Evolutionary conservation across 2,113 vertebrate genomes (phyloP).

Genomic region (Solea senegalensis): DNA sequence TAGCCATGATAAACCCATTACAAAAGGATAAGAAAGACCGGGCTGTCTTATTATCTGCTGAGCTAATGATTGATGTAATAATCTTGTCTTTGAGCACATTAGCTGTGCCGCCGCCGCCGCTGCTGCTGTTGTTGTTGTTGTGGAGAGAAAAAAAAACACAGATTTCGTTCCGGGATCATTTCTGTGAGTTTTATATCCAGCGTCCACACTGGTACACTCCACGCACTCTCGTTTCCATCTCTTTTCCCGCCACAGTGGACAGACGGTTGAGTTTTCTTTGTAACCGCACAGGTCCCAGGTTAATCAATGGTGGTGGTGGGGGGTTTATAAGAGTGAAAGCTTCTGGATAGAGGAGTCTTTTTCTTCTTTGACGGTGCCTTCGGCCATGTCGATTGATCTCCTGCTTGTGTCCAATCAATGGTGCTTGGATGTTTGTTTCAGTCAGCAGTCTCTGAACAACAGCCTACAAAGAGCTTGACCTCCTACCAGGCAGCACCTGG

Average conservation of each 20-base stretch:
- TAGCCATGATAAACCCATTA: conserved; percentile 45
- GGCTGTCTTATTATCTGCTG: conserved; percentile 52
- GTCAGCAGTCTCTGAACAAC: conserved; percentile 60
- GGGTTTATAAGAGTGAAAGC: conserved; percentile 23
- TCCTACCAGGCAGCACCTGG: conserved; percentile 20
- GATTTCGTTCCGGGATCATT: conserved; percentile 6
- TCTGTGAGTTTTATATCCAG: neutral
- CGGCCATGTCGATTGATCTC: conserved; percentile 72
- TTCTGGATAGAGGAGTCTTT: conserved; percentile 36
- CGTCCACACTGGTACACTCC: neutral
- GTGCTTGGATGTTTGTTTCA: conserved; percentile 65
- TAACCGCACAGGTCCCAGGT: conserved; percentile 45
- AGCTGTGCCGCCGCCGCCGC: conserved; percentile 7
- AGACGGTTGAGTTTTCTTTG: conserved; percentile 52
- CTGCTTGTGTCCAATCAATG: conserved; percentile 68
- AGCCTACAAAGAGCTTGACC: conserved; percentile 16
- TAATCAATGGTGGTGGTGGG: conserved; percentile 39
- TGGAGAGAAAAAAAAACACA: conserved; percentile 21
- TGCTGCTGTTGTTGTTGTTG: conserved; percentile 2
- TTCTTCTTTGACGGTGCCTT: conserved; percentile 54
- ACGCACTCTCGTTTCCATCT: neutral
- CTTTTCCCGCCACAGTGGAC: neutral
- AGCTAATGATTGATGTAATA: conserved; percentile 62
- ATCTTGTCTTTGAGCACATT: conserved; percentile 44
- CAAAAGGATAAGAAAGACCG: neutral